Conservation (phyloP, 2,113 vertebrate genomes). For the Sinocyclocheilus anophthalmus region DNA sequence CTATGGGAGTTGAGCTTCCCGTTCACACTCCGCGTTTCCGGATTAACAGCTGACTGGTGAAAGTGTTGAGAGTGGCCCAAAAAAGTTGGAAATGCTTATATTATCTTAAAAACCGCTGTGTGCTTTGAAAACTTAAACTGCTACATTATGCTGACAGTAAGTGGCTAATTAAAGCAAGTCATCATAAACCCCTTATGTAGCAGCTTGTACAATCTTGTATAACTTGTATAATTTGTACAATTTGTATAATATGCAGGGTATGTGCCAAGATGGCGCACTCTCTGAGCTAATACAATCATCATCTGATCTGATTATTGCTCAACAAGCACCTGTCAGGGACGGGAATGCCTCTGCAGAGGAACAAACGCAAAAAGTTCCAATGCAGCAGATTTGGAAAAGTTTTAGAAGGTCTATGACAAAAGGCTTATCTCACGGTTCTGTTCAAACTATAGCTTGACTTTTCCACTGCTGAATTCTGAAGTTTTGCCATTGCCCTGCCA, state of each 20-base stretch:
- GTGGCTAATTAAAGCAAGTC: neutral
- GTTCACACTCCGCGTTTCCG: no score
- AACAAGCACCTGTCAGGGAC: neutral
- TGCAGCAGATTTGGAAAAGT: slow-evolving; percentile 2
- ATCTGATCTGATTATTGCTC: slow-evolving; percentile 21
- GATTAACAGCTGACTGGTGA: no score
- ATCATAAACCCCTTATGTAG: neutral
- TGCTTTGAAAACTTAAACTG: neutral
- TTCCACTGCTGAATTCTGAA: neutral
- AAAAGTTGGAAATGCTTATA: neutral
- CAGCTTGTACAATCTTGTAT: neutral
- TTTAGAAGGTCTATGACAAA: neutral
- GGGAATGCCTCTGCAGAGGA: neutral
- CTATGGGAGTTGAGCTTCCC: no score
- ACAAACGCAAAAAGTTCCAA: neutral
- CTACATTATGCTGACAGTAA: neutral
- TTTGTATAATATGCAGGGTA: neutral
- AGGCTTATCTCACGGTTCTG: neutral
- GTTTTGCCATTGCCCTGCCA: neutral
- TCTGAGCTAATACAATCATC: neutral
- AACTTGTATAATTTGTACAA: neutral
- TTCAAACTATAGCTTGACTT: neutral
- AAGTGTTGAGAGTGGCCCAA: no score
- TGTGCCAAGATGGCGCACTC: neutral
- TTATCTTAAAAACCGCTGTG: neutral